Base-by-base conservation (phyloP, 23 tunicate genomes). In the Styela plicata region DNA sequence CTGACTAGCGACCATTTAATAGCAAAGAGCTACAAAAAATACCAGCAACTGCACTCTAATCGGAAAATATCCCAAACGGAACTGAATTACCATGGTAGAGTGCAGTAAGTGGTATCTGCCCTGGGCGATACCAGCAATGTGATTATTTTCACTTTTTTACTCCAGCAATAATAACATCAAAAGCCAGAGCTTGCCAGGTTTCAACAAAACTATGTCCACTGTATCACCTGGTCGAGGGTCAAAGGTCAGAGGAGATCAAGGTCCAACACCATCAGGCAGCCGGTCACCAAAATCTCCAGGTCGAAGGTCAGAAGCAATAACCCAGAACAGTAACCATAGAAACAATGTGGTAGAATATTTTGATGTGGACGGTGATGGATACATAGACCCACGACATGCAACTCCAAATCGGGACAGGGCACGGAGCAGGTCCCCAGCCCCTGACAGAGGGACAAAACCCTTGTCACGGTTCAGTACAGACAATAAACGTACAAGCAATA, bases 111-210 rank as follows among this genome's bases (percentile, higher is more conserved):
- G n/a, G n/a, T n/a, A n/a, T n/a, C n/a, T n/a, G n/a, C n/a, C n/a
- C n/a, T n/a, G n/a, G n/a, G n/a, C n/a, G n/a, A n/a, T n/a, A n/a
- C n/a, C n/a, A n/a, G n/a, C n/a, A n/a, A n/a, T n/a, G n/a, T n/a
- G n/a, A n/a, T n/a, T n/a, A n/a, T n/a, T n/a, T n/a, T n/a, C n/a
- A n/a, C n/a, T n/a, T n/a, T n/a, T 44, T 44, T 44, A 44, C 13
- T 44, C 57, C 13, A 44, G 57, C 57, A 44, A 44, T 44, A 44
- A 44, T 13, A 44, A 44, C 57, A 44, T 44, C 66, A 76, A 57
- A 44, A 76, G 66, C 2, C 64, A 76, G 30, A 76, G 81, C 64
- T 29, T 76, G 81, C 81, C 81, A 22, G 65, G 63, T 22, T 76
- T 33, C 64, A 44, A 76, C 36, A 44, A 76, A 20, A 76, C 52